Evolutionary conservation across 2,888 invertebrate genomes (phyloP).

Genomic region (Lithophane leautieri): DNA sequence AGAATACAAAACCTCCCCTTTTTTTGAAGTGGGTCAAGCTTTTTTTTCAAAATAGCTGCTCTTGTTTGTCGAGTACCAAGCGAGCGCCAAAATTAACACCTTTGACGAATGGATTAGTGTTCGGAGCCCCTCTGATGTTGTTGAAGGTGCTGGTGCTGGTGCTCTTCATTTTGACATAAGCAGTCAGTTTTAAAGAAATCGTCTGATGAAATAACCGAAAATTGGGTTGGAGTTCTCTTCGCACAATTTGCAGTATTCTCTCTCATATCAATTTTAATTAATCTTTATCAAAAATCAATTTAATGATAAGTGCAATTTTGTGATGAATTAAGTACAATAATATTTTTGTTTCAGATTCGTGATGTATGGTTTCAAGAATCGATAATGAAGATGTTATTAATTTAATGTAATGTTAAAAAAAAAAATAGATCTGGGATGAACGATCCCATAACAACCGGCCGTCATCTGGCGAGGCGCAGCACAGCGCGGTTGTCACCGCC

Average conservation of each 20-base stretch:
- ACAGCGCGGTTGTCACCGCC: neutral
- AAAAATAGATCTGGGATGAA: neutral
- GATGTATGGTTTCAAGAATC: conserved; percentile 58
- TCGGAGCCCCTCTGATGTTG: neutral
- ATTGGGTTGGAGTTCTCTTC: too few relatives aligned
- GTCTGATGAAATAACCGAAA: neutral
- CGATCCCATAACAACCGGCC: neutral
- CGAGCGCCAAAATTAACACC: neutral
- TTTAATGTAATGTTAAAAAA: neutral
- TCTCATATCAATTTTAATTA: neutral
- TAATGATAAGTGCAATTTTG: neutral
- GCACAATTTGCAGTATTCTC: neutral
- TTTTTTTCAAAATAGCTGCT: neutral
- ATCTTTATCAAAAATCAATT: neutral
- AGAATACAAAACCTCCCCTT: neutral
- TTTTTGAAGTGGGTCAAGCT: neutral
- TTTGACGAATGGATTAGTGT: neutral
- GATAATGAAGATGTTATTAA: conserved; percentile 44
- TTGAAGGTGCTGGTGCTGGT: too few relatives aligned
- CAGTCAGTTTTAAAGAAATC: neutral
- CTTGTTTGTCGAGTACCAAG: too few relatives aligned
- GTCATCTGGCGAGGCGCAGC: too few relatives aligned
- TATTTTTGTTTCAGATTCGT: conserved; percentile 72
- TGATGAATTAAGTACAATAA: conserved; percentile 22
- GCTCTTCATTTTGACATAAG: neutral